Conservation (phyloP, 1,140 invertebrate genomes). For the Steinernema feltiae region DNA sequence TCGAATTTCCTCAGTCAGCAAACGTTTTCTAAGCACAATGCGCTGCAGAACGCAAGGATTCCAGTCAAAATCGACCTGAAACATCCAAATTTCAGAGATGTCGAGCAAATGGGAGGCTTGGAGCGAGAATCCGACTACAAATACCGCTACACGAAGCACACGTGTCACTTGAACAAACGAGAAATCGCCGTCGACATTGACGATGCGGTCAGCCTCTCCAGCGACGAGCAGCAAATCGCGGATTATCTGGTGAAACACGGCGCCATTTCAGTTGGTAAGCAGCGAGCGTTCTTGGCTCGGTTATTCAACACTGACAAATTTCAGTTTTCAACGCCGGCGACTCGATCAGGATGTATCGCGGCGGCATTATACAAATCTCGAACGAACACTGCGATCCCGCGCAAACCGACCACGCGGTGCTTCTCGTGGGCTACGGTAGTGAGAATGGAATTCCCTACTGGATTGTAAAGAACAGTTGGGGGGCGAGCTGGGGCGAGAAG, state of each 20-base stretch:
- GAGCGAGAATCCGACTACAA: background rate
- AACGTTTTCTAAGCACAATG: too few species aligned
- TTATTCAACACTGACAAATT: too few species aligned
- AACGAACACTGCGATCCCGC: constrained; percentile 68
- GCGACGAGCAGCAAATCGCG: background rate
- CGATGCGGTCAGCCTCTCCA: background rate
- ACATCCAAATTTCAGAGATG: background rate
- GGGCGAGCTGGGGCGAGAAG: constrained; percentile 63
- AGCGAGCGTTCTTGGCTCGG: too few species aligned
- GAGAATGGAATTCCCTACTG: constrained; percentile 77
- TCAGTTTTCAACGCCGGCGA: background rate
- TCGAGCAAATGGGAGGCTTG: background rate
- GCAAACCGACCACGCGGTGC: constrained; percentile 74
- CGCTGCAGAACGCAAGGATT: too few species aligned
- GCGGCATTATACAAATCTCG: constrained; percentile 65
- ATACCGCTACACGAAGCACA: background rate
- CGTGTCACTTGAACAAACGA: background rate
- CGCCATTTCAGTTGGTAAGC: background rate
- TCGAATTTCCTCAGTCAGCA: too few species aligned
- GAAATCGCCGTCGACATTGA: background rate
- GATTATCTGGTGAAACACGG: background rate
- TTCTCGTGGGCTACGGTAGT: constrained; percentile 84
- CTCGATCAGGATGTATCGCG: constrained; percentile 84
- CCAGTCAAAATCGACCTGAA: background rate
- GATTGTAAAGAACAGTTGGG: constrained; percentile 92